Conservation (phyloP, 2,797 vertebrate genomes). For the Macrochelys suwanniensis region DNA sequence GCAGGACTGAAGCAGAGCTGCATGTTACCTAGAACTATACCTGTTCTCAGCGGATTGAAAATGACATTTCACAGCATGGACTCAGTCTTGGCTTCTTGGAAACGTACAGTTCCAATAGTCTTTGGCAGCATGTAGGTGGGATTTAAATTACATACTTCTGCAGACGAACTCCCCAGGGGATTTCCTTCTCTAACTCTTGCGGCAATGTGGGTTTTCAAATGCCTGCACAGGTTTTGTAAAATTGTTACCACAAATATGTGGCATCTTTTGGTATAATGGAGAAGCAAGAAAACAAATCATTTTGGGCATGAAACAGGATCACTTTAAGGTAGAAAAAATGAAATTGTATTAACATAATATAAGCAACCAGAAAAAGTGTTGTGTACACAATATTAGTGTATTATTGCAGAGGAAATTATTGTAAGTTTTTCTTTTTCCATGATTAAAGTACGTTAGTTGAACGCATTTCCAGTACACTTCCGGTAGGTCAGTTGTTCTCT, state of each 20-base stretch:
- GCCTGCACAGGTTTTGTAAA: constrained; percentile 37
- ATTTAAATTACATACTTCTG: constrained; percentile 52
- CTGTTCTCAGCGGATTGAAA: constrained; percentile 31
- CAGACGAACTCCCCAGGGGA: neutral
- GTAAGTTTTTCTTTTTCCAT: neutral
- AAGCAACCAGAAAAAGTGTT: neutral
- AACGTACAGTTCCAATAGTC: constrained; percentile 13
- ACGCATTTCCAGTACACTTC: neutral
- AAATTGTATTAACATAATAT: neutral
- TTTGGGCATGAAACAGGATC: neutral
- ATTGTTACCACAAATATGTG: neutral
- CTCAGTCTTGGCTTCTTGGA: neutral
- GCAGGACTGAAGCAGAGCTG: constrained; percentile 17
- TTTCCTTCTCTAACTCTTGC: constrained; percentile 46
- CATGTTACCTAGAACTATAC: constrained; percentile 25
- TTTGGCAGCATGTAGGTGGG: neutral
- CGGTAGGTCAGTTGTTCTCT: neutral
- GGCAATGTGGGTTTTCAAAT: constrained; percentile 42
- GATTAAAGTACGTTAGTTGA: neutral
- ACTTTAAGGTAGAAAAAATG: neutral
- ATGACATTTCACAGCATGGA: constrained; percentile 34
- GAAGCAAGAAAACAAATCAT: constrained; percentile 17
- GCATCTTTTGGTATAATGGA: constrained; percentile 6
- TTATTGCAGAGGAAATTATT: neutral
- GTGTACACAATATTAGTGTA: neutral